These are phyloP conservation scores for Eilema griseolum DNA, from an alignment of 2,888 invertebrate genomes.

Conservation along the genomic window DNA sequence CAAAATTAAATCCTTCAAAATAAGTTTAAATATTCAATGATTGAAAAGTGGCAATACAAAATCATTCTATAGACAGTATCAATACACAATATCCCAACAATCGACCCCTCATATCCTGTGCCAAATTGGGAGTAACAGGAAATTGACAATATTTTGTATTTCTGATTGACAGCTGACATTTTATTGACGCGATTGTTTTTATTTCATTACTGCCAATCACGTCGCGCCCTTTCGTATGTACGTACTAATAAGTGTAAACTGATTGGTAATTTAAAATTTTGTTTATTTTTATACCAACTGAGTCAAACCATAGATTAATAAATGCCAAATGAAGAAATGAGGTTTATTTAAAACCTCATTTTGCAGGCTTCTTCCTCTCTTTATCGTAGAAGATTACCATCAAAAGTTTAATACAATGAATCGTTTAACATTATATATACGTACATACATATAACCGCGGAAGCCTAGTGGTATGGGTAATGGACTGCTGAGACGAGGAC, in stretches of 20 bases:
- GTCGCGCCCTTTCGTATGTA: neutral
- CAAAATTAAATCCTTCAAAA: neutral
- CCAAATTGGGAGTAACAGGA: slow-evolving; percentile 60
- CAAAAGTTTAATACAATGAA: no score
- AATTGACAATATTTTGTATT: slow-evolving; percentile 67
- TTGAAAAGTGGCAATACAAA: slow-evolving; percentile 12
- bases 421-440: no score
- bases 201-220: slow-evolving; percentile 23
- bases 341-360: no score
- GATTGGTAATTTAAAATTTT: neutral
- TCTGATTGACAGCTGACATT: slow-evolving; percentile 55
- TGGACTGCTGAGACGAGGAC: no score
- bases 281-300: neutral
- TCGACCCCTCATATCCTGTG: slow-evolving; percentile 63
- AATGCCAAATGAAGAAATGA: no score
- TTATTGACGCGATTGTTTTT: slow-evolving; percentile 59
- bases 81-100: slow-evolving; percentile 52
- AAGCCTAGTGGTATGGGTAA: no score
- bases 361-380: no score
- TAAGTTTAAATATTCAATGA: neutral
- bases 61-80: slow-evolving; percentile 34
- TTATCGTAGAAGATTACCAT: no score
- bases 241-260: neutral
- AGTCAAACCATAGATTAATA: no score
- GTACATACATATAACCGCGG: no score